A percentile compares a stretch with the other conserved stretches of the same genome.
Evolutionary conservation across 2,113 vertebrate species (phyloP).

Genomic region (Hemibagrus wyckioides): DNA sequence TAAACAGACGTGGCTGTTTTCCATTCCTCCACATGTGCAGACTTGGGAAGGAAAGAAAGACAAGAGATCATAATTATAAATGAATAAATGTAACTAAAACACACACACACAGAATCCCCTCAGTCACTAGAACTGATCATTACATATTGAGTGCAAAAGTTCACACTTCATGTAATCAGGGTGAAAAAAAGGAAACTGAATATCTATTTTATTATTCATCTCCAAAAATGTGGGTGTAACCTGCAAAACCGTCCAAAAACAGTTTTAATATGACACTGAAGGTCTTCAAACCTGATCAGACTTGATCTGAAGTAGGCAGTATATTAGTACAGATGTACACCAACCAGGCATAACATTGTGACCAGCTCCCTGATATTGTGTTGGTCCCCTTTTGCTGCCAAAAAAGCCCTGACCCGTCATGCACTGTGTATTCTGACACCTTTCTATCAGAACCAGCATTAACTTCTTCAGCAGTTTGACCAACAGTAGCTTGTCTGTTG

Average conservation of each 20-base stretch:
- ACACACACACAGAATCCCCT: background rate
- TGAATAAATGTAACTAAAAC: too few species aligned
- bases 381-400: too few species aligned
- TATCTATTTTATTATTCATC: background rate
- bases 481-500: too few species aligned
- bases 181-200: background rate
- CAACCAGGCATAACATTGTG: too few species aligned
- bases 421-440: too few species aligned
- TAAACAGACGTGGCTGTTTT: conserved; percentile 83
- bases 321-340: background rate
- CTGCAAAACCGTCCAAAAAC: background rate
- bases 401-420: too few species aligned
- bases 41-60: conserved; percentile 64
- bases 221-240: background rate
- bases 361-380: too few species aligned
- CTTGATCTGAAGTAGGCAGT: too few species aligned
- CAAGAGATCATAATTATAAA: too few species aligned
- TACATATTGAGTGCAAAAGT: background rate
- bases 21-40: conserved; percentile 78
- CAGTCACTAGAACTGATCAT: background rate
- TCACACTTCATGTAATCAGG: background rate
- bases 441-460: too few species aligned
- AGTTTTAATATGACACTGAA: background rate
- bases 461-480: too few species aligned
- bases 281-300: too few species aligned